Percentiles rank a stretch among this genome's conserved stretches.
Conservation (phyloP, 2,113 vertebrate species). For the Tragulus kanchil region DNA sequence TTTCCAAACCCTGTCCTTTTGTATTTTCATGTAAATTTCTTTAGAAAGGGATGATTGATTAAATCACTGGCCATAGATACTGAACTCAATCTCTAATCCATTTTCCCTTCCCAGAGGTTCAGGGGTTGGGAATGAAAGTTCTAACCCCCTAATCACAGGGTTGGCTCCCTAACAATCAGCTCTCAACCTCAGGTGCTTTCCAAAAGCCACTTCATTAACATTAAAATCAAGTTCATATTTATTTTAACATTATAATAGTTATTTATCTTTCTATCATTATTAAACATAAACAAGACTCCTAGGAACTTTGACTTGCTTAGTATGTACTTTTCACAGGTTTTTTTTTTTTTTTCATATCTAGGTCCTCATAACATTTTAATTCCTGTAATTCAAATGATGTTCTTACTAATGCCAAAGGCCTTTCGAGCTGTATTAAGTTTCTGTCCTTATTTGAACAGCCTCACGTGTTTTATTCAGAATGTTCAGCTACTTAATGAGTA, state of each 20-base stretch:
- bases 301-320: not conserved
- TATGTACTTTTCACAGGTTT: not conserved
- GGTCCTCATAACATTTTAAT: conserved; percentile 36
- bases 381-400: conserved; percentile 29
- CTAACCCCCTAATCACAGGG: not conserved
- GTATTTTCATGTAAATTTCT: not conserved
- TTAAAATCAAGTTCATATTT: conserved; percentile 23
- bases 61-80: not conserved
- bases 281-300: conserved; percentile 9
- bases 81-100: not conserved
- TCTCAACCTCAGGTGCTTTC: not conserved
- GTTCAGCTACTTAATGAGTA: conserved; percentile 35
- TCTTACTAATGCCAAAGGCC: not conserved
- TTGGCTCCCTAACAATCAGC: not conserved
- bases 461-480: not conserved
- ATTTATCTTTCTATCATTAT: not conserved
- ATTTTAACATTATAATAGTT: conserved; percentile 20
- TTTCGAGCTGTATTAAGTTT: conserved; percentile 10
- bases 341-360: not conserved
- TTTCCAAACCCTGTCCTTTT: not conserved
- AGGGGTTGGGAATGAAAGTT: not conserved
- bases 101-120: not conserved
- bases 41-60: not conserved
- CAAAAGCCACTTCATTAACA: not conserved
- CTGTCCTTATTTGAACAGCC: conserved; percentile 4